Conservation (phyloP, 30 jellyfish, hydroid and myxozoan genomes). For the Haliclystus octoradiatus region DNA sequence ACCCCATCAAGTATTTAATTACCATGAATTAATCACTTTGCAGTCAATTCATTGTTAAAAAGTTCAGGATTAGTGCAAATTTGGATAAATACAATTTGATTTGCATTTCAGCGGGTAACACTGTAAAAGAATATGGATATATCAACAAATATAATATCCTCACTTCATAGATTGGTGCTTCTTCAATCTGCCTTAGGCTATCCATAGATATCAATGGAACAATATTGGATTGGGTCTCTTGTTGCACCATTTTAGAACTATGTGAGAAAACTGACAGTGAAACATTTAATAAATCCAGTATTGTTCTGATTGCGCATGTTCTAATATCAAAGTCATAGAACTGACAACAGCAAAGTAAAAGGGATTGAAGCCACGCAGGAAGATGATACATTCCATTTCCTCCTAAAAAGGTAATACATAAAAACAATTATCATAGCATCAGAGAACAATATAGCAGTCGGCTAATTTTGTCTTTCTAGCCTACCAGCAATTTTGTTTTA, state of each 20-base stretch:
- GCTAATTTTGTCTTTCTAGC: too few relatives aligned
- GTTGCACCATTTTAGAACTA: neutral
- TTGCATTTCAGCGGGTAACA: too few relatives aligned
- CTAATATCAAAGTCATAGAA: slow-evolving; percentile 35
- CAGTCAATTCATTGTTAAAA: too few relatives aligned
- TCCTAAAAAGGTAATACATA: neutral
- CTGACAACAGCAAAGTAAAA: slow-evolving; percentile 54
- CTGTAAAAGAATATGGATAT: too few relatives aligned
- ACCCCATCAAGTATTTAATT: too few relatives aligned
- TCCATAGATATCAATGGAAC: slow-evolving; percentile 55
- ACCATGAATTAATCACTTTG: too few relatives aligned
- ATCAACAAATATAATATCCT: too few relatives aligned
- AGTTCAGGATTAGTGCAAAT: too few relatives aligned
- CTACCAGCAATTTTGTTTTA: too few relatives aligned
- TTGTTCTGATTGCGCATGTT: slow-evolving; percentile 61
- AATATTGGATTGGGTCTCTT: slow-evolving; percentile 21
- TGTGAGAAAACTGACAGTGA: slow-evolving; percentile 48
- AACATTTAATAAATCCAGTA: slow-evolving; percentile 74
- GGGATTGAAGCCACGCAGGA: slow-evolving; percentile 57
- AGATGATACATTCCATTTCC: neutral
- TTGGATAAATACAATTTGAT: too few relatives aligned
- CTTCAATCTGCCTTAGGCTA: slow-evolving; percentile 39
- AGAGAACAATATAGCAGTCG: too few relatives aligned
- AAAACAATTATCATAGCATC: too few relatives aligned
- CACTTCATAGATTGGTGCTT: slow-evolving; percentile 51